Conservation (phyloP, 2,797 vertebrate genomes). For the Nyctibius grandis region DNA sequence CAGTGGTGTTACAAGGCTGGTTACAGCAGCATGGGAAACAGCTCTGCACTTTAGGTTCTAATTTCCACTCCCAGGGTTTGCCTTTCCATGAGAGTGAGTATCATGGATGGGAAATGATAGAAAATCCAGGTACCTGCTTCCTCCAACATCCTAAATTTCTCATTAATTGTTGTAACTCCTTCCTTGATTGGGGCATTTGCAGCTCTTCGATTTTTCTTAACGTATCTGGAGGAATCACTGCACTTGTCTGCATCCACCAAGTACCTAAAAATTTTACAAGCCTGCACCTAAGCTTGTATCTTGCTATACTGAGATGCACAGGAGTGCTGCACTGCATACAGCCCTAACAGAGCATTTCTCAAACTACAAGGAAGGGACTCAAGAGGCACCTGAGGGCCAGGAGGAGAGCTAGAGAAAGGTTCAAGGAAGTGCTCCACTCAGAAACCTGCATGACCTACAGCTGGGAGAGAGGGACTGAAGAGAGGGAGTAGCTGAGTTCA, state of each 20-base stretch:
- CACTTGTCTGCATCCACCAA: no score
- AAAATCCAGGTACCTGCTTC: no score
- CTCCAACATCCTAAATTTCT: no score
- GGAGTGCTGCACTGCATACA: background rate
- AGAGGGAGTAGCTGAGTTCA: background rate
- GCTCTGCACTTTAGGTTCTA: no score
- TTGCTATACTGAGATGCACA: background rate
- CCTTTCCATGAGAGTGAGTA: no score
- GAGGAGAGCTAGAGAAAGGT: background rate
- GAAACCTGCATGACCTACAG: background rate
- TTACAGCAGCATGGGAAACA: background rate
- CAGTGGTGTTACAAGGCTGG: background rate
- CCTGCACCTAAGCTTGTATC: background rate
- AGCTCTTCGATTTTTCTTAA: no score
- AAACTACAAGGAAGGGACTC: background rate
- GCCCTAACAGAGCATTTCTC: background rate
- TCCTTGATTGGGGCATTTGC: no score
- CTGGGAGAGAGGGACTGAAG: background rate
- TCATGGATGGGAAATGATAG: no score
- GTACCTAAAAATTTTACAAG: no score
- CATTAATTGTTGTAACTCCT: no score
- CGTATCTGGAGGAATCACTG: no score
- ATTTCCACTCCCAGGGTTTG: no score
- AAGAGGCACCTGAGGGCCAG: background rate
- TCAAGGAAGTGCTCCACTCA: background rate